Evolutionary conservation across 2,888 invertebrate species (phyloP), one percentile per base, ranked within the genome.

Genomic region (Cheilosia scutellata): DNA sequence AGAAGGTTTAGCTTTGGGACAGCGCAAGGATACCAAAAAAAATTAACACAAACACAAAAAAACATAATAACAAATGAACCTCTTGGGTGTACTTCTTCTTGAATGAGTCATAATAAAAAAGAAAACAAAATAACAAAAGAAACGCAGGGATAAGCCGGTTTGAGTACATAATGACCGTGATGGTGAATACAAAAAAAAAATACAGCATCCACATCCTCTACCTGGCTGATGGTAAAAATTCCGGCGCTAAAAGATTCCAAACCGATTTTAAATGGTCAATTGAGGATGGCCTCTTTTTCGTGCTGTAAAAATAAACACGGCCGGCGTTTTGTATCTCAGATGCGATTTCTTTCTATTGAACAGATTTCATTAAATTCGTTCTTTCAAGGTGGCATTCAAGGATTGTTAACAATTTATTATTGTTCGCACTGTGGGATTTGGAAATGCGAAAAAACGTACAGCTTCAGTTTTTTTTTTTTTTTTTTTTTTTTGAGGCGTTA

Each of bases 191-290:
- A 57, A 71, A 57, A 53, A 71, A 57, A 58, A 58, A 58, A 33
- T 3, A 49, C 0, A 40, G 44, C 29, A 49, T 31, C 76, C 60
- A 68, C 68, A 66, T 76, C 29, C 51, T 20, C 42, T 83, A 72
- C 11, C 72, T 75, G 76, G 80, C 37, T 9, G 16, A 11, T 47
- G 37, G 51, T 55, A 74, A 51, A 76, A 76, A 79, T 74, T 80
- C 84, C 70, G 84, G 84, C 84, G 84, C 84, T 84, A 76, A 79
- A 78, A 62, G 74, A 58, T 71, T 51, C 66, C 53, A 65, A 80
- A 84, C 80, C 84, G 84, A 80, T 84, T 84, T 84, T 80, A 76
- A 80, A 84, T 80, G 75, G 75, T 42, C 79, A 79, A 79, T 75
- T 84, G 62, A 71, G 75, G 71, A 71, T 71, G 63, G 13, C 55